Conservation (phyloP, 2,113 vertebrate species). For the Pollachius pollachius region DNA sequence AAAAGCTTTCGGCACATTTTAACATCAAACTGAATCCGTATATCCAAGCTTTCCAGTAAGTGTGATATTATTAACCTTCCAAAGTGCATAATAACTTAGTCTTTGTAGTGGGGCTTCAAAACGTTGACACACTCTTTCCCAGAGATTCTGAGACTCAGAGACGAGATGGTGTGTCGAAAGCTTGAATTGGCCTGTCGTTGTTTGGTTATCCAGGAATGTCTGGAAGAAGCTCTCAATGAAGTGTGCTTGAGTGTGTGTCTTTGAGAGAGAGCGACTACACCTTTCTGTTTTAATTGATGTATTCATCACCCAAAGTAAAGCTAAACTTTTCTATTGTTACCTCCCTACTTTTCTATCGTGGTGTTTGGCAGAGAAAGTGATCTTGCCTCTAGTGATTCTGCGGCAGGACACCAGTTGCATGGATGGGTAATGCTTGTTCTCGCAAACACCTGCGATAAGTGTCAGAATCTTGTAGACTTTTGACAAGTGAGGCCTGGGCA, state of each 20-base stretch:
- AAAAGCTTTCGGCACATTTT: conserved; percentile 36
- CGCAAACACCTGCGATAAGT: conserved; percentile 52
- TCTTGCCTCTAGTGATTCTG: conserved; percentile 27
- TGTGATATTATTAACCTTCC: conserved; percentile 50
- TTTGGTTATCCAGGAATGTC: conserved; percentile 41
- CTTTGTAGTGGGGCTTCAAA: conserved; percentile 52
- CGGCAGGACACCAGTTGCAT: conserved; percentile 44
- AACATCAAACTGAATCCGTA: conserved; percentile 32
- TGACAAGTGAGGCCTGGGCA: conserved; percentile 38
- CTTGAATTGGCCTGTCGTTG: conserved; percentile 62
- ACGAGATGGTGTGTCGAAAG: conserved; percentile 58
- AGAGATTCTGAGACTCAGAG: conserved; percentile 37
- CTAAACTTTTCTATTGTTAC: too few relatives aligned
- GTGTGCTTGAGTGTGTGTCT: conserved; percentile 12
- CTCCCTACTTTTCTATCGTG: too few relatives aligned
- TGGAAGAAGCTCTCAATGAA: conserved; percentile 43
- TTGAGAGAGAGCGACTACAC: too few relatives aligned
- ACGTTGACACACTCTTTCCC: conserved; percentile 54
- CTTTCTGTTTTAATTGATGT: too few relatives aligned
- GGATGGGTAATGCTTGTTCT: conserved; percentile 31
- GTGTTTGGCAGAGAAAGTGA: conserved; percentile 33
- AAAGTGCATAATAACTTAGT: conserved; percentile 38
- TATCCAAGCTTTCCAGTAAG: conserved; percentile 22
- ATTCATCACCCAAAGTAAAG: too few relatives aligned
- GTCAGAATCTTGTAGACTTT: conserved; percentile 34